Base-by-base conservation (phyloP, 2,797 vertebrate species). In the Chelon auratus region DNA sequence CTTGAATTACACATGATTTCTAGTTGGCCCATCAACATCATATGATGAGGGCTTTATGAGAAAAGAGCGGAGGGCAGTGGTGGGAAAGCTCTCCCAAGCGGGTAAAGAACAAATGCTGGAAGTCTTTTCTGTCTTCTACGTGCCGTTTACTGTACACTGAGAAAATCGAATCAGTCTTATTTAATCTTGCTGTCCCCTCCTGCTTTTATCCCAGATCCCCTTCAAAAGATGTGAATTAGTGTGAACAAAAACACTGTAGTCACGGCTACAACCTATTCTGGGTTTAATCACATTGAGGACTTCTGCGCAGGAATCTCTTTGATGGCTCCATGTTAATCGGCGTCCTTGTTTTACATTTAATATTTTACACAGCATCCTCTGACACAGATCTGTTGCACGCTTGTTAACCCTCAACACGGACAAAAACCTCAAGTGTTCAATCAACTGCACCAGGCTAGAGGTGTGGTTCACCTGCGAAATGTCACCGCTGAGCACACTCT, bases 101-200 rank as follows among this genome's bases (percentile, higher is more conserved):
- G 0, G 36, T 26, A 55, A 39, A 40, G 42, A 30, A 61, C 17
- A 74, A 67, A 67, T 78, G 64, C 64, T 78, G 68, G 73, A 53
- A 54, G 54, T 39, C 15, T 58, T 72, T 1, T 62, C 57, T 59
- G 54, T 24, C 17, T 59, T 68, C n/a, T 18, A 50, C 18, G 36
- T 53, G 64, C 26, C 53, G 63, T 40, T 33, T 33, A 33, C 6
- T 33, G 30, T 8, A 33, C 30, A 33, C 30, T 33, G 30, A 33
- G 5, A 33, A 33, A 33, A 33, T 33, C 30, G 8, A 33, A 33
- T 33, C 30, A 33, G 5, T 33, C 30, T 33, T 33, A 33, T 33
- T 33, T 33, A 33, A 33, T 33, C 30, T 33, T 33, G 30, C 30
- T 6, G 30, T 33, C 7, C 30, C 30, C 30, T 33, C 30, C 30